Percentiles rank a stretch among this genome's conserved stretches.
Evolutionary conservation across 1,140 invertebrate genomes (phyloP).

Genomic region (Pantala flavescens): DNA sequence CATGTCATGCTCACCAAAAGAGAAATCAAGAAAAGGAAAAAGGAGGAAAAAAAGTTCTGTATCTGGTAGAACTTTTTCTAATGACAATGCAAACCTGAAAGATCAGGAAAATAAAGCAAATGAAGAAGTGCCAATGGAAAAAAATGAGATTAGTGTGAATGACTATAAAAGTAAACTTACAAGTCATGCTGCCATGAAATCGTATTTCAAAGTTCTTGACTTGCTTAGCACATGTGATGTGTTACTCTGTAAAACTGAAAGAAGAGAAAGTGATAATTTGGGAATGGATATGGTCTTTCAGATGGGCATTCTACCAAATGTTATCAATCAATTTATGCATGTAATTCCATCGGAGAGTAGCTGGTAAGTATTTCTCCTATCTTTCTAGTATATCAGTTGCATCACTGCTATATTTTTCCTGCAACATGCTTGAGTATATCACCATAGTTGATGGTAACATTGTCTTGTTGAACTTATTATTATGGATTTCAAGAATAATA

Average conservation of each 20-base stretch:
- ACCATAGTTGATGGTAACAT: background rate
- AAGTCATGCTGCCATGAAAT: background rate
- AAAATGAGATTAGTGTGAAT: background rate
- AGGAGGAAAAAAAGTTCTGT: background rate
- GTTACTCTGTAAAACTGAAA: background rate
- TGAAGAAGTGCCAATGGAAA: background rate
- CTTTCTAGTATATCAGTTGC: background rate
- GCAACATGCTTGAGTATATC: background rate
- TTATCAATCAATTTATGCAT: background rate
- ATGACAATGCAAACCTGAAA: background rate
- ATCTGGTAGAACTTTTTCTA: background rate
- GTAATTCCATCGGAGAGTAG: background rate
- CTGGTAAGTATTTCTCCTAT: background rate
- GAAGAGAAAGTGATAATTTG: background rate
- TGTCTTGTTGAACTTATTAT: background rate
- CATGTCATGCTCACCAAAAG: too few relatives aligned
- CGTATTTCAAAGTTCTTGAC: background rate
- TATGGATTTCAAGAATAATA: background rate
- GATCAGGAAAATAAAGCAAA: background rate
- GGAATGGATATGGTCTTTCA: background rate
- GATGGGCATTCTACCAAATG: background rate
- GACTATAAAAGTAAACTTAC: background rate
- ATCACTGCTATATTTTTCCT: background rate
- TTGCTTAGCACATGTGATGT: background rate
- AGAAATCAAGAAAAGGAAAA: too few relatives aligned